Percentiles rank a stretch among this genome's conserved stretches.
phyloP scores from a whole-genome alignment of 2,113 vertebrate genomes.

The Eolophus roseicapilla region DNA sequence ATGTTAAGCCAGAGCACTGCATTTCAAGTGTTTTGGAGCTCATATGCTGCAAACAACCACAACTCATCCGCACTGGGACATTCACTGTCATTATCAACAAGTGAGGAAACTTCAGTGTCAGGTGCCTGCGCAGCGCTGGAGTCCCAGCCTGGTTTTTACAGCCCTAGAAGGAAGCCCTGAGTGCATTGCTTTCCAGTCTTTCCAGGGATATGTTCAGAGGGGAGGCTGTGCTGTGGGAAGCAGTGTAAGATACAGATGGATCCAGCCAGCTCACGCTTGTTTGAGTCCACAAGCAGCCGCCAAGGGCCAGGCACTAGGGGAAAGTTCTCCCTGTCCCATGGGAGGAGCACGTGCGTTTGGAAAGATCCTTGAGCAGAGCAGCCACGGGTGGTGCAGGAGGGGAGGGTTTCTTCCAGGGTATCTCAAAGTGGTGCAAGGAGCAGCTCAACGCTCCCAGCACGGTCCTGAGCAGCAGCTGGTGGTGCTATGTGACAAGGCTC shows the following conservation, averaged over 20 bases:
- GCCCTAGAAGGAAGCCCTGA: conserved; percentile 16
- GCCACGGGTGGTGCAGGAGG: background rate
- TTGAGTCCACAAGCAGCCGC: background rate
- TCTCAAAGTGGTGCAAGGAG: background rate
- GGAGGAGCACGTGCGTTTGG: background rate
- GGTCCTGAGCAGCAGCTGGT: background rate
- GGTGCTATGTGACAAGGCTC: background rate
- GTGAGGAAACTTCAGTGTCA: background rate
- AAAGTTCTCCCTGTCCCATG: background rate
- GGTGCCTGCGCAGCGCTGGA: background rate
- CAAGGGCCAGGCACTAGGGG: background rate
- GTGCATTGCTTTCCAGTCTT: background rate
- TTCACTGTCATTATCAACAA: background rate
- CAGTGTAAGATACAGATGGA: background rate
- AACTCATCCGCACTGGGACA: background rate
- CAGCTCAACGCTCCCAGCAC: background rate
- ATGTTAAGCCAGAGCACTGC: background rate
- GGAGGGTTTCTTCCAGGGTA: background rate
- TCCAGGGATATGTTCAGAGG: background rate
- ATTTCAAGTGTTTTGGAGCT: background rate
- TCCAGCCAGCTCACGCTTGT: background rate
- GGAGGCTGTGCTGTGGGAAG: background rate
- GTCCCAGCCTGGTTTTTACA: background rate
- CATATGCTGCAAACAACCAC: background rate
- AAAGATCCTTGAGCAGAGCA: background rate